Conservation (phyloP, 2,113 vertebrate species). For the Siniperca knerii region DNA sequence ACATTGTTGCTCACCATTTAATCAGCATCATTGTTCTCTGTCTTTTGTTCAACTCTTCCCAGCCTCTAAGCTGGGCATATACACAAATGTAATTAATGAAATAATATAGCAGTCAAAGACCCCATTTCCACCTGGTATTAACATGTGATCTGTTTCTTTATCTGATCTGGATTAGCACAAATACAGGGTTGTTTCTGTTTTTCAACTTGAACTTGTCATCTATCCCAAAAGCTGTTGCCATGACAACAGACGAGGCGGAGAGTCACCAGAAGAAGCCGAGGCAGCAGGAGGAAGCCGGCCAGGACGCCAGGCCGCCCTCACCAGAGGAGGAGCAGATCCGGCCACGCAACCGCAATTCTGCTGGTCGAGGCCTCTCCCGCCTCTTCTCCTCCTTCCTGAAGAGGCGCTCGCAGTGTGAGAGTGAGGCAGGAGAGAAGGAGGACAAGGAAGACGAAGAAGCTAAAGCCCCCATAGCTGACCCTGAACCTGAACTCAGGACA, state of each 20-base stretch:
- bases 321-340: slow-evolving; percentile 85
- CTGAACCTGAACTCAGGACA: slow-evolving; percentile 92
- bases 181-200: not conserved
- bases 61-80: too few relatives aligned
- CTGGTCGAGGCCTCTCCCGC: slow-evolving; percentile 90
- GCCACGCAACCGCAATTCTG: slow-evolving; percentile 83
- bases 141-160: not conserved
- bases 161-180: not conserved
- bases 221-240: slow-evolving; percentile 84
- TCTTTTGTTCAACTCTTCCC: too few relatives aligned
- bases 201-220: not conserved
- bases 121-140: not conserved
- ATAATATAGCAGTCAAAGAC: not conserved
- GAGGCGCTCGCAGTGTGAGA: slow-evolving; percentile 92
- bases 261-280: slow-evolving; percentile 85
- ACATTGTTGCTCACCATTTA: not conserved
- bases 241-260: slow-evolving; percentile 94
- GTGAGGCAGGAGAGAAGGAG: slow-evolving; percentile 81
- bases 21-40: not conserved
- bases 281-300: slow-evolving; percentile 78
- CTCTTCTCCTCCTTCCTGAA: slow-evolving; percentile 95
- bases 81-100: not conserved
- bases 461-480: slow-evolving; percentile 97
- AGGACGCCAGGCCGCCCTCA: slow-evolving; percentile 70
- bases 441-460: slow-evolving; percentile 76